A percentile compares a stretch with the other conserved stretches of the same genome.
Conservation (phyloP, 2,888 invertebrate species). For the Andrena fulva region DNA sequence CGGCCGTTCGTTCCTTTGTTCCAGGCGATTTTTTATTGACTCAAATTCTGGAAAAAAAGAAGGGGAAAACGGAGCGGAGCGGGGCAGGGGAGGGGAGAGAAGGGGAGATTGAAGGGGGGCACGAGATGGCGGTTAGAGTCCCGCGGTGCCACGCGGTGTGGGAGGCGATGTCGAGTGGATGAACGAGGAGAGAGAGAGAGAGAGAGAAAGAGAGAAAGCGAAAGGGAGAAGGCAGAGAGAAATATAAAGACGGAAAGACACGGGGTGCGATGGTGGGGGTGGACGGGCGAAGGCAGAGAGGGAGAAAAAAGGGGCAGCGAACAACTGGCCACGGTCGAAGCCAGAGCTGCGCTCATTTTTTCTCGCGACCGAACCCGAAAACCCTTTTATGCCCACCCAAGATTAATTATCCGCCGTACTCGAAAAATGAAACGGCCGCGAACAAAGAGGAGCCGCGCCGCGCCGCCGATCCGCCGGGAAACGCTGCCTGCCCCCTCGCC, state of each 20-base stretch:
- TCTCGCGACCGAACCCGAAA: conserved; percentile 83
- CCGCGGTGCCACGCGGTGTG: conserved; percentile 71
- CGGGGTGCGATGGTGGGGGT: conserved; percentile 29
- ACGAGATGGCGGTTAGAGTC: conserved; percentile 62
- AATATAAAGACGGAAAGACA: conserved; percentile 68
- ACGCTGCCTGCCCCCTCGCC: conserved; percentile 21
- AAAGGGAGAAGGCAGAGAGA: conserved; percentile 43
- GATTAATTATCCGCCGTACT: conserved; percentile 84
- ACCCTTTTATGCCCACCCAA: conserved; percentile 83
- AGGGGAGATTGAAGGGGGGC: conserved; percentile 50
- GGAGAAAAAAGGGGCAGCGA: conserved; percentile 67
- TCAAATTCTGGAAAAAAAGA: conserved; percentile 78
- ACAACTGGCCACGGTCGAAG: conserved; percentile 74
- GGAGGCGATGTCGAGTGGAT: conserved; percentile 71
- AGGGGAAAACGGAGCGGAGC: conserved; percentile 10
- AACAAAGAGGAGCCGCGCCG: conserved; percentile 71
- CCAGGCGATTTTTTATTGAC: conserved; percentile 81
- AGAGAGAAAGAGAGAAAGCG: conserved; percentile 48
- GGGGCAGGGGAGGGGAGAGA: conserved; percentile 9
- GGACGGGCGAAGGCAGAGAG: conserved; percentile 42
- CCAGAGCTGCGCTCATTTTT: conserved; percentile 81
- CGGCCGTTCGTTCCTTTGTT: conserved; percentile 78
- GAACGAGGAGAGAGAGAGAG: conserved; percentile 51
- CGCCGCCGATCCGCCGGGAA: conserved; percentile 44
- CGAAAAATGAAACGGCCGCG: conserved; percentile 81